Percentiles rank a stretch among this genome's conserved stretches.
Evolutionary conservation across 1,140 invertebrate species (phyloP).

Genomic region (Formica selysi): DNA sequence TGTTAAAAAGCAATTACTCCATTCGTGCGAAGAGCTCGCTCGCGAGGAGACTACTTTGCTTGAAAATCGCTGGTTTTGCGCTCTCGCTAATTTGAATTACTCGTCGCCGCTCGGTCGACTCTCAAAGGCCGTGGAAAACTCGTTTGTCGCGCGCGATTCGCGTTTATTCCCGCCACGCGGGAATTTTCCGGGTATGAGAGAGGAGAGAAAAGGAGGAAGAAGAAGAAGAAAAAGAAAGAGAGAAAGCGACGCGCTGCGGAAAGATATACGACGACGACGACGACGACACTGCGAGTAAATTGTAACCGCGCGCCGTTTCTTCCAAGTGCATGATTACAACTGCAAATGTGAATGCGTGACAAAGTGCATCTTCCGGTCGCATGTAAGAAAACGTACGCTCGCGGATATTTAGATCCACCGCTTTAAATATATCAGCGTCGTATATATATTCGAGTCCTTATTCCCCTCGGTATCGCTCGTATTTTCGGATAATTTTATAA

Average conservation of each 20-base stretch:
- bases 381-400: slow-evolving; percentile 1
- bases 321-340: slow-evolving; percentile 26
- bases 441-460: neutral
- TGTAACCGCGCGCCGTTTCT: slow-evolving; percentile 39
- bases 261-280: slow-evolving; percentile 19
- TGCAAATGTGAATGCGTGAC: slow-evolving; percentile 32
- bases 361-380: slow-evolving; percentile 14
- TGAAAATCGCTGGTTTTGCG: slow-evolving; percentile 53
- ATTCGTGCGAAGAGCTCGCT: slow-evolving; percentile 22
- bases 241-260: slow-evolving; percentile 26
- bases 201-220: neutral
- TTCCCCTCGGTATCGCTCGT: neutral
- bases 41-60: slow-evolving; percentile 38
- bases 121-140: slow-evolving; percentile 44
- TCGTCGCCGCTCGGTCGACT: slow-evolving; percentile 36
- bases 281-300: slow-evolving; percentile 30
- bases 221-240: neutral
- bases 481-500: slow-evolving; percentile 49
- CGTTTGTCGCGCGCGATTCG: slow-evolving; percentile 50
- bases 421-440: slow-evolving; percentile 23
- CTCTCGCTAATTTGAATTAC: slow-evolving; percentile 48
- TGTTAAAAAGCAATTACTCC: slow-evolving; percentile 77
- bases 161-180: slow-evolving; percentile 37
- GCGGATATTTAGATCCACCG: slow-evolving; percentile 24
- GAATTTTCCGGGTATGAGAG: slow-evolving; percentile 22